Conservation (phyloP, 2,888 invertebrate genomes). For the Pteria penguin region DNA sequence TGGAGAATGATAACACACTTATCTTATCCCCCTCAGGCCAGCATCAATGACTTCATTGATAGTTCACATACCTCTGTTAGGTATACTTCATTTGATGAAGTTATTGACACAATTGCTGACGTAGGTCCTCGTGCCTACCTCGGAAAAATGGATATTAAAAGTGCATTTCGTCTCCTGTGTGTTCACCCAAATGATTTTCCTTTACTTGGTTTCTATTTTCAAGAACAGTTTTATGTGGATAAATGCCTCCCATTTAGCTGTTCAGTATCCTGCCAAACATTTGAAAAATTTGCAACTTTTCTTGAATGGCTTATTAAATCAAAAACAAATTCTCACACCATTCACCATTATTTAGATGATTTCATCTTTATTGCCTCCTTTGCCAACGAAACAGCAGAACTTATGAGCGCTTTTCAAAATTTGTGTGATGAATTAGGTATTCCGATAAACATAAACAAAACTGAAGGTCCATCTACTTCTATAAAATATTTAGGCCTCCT, state of each 20-base stretch:
- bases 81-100: conserved; percentile 19
- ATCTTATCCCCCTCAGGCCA: background rate
- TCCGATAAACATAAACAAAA: conserved; percentile 26
- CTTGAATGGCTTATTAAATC: background rate
- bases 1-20: conserved; percentile 24
- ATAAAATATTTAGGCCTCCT: conserved; percentile 31
- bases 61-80: background rate
- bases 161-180: conserved; percentile 14
- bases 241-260: conserved; percentile 23
- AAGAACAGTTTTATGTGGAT: conserved; percentile 15
- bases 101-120: background rate
- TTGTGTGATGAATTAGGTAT: conserved; percentile 1
- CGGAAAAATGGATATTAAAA: conserved; percentile 17
- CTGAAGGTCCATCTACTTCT: conserved; percentile 21
- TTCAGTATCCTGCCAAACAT: conserved; percentile 14
- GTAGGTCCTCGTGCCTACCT: conserved; percentile 2
- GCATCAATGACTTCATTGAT: conserved; percentile 9
- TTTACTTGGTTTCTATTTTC: conserved; percentile 13
- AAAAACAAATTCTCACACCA: background rate
- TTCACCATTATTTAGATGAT: conserved; percentile 28
- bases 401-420: background rate
- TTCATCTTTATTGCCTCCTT: background rate
- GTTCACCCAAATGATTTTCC: conserved; percentile 14
- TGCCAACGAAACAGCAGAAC: background rate
- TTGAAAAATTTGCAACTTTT: conserved; percentile 21